Conservation (phyloP, 2,888 invertebrate genomes). For the Andrena bicolor region DNA sequence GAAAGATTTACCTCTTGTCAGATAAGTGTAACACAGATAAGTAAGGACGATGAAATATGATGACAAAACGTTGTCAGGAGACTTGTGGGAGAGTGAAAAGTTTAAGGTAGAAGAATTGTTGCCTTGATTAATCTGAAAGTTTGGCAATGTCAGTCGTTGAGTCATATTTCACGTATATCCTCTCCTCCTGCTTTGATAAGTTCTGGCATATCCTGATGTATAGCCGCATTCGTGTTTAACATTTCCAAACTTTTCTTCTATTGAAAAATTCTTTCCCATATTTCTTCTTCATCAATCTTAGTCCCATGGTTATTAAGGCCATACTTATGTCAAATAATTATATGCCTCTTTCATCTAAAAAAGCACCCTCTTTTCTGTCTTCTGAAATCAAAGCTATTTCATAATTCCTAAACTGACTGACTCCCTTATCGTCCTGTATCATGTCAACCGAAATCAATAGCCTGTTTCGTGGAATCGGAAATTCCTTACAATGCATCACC, state of each 20-base stretch:
- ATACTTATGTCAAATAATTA: too few relatives aligned
- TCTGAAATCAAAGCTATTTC: background rate
- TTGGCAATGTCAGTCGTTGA: background rate
- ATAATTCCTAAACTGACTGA: background rate
- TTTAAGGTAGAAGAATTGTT: constrained; percentile 11
- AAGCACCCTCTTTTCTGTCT: too few relatives aligned
- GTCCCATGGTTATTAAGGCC: too few relatives aligned
- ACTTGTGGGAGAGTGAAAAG: background rate
- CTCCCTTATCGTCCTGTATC: background rate
- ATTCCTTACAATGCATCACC: background rate
- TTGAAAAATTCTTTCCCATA: background rate
- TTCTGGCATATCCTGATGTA: background rate
- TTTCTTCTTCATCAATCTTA: background rate
- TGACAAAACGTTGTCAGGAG: background rate
- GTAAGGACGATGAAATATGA: background rate
- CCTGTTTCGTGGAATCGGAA: background rate
- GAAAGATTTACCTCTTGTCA: constrained; percentile 6
- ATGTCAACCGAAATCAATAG: background rate
- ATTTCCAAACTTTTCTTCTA: background rate
- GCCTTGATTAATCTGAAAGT: background rate
- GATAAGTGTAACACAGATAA: background rate
- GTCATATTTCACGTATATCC: constrained; percentile 11
- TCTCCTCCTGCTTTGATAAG: background rate
- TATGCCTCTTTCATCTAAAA: too few relatives aligned
- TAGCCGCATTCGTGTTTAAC: background rate